Percentiles rank a stretch among this genome's conserved stretches.
phyloP scores from a whole-genome alignment of 2,113 vertebrate species.

The Jaculus jaculus region DNA sequence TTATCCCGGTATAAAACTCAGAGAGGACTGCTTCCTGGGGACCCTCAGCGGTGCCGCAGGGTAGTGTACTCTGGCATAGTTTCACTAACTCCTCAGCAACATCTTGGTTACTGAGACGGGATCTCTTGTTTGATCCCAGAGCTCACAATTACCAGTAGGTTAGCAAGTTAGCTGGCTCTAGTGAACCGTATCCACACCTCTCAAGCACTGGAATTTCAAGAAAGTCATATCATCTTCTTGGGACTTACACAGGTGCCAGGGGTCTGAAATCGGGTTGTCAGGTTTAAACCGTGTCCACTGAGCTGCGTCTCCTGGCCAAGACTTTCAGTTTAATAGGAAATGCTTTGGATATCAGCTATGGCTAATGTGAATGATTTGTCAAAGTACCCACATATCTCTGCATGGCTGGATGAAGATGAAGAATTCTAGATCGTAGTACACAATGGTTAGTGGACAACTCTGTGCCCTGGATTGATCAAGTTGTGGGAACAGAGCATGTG shows the following conservation, averaged over 20 bases:
- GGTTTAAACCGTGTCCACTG: no score
- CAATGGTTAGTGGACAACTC: neutral
- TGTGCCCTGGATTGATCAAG: neutral
- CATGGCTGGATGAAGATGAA: neutral
- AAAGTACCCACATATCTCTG: neutral
- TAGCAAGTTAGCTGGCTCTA: no score
- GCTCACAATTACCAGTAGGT: no score
- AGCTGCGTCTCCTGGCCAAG: no score
- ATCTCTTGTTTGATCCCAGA: no score
- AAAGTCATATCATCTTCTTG: no score
- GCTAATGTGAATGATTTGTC: neutral
- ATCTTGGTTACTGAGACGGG: no score
- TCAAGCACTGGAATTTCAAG: no score
- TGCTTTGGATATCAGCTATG: neutral
- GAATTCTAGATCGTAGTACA: neutral
- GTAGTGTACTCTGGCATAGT: neutral
- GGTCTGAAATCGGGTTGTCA: no score
- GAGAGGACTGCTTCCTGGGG: neutral
- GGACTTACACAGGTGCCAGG: no score
- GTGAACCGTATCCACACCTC: no score
- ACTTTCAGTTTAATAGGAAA: neutral
- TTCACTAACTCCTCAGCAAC: neutral
- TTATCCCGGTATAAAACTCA: neutral
- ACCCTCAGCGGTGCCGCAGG: neutral
- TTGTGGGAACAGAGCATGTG: neutral